These are phyloP conservation scores for Accipiter virgatus DNA, from an alignment of 2,113 vertebrate species.

Conservation along the genomic window DNA sequence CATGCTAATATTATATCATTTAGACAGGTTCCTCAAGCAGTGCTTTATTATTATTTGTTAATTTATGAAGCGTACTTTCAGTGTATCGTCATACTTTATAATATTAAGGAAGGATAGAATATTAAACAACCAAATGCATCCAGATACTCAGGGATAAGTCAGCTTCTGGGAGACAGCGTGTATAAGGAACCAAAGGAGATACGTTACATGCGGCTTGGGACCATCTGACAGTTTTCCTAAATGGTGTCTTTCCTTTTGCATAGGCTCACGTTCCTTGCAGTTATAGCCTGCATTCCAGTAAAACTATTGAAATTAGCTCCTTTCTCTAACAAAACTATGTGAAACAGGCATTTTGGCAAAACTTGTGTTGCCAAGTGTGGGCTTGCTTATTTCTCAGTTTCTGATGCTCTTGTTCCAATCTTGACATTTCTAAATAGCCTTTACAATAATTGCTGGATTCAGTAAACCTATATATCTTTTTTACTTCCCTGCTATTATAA, in stretches of 20 bases:
- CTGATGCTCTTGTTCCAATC: neutral
- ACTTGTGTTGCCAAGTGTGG: neutral
- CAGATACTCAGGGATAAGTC: neutral
- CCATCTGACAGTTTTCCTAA: constrained; percentile 6
- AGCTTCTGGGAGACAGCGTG: neutral
- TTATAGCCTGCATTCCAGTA: neutral
- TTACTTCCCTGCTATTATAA: neutral
- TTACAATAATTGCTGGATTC: neutral
- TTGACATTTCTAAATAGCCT: neutral
- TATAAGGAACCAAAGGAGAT: neutral
- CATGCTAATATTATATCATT: constrained; percentile 52
- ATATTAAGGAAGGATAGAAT: constrained; percentile 6
- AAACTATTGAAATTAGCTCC: neutral
- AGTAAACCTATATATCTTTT: neutral
- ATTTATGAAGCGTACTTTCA: constrained; percentile 53
- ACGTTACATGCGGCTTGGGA: neutral
- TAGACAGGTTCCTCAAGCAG: constrained; percentile 53
- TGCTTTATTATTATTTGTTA: constrained; percentile 65
- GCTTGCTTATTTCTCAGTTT: neutral
- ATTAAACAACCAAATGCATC: constrained; percentile 2
- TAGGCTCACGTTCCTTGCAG: neutral
- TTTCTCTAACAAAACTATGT: neutral
- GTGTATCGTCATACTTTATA: neutral
- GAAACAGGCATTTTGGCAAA: neutral
- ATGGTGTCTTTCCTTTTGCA: neutral